Conservation (phyloP, 2,113 vertebrate genomes). For the Ploceus nigricollis region DNA sequence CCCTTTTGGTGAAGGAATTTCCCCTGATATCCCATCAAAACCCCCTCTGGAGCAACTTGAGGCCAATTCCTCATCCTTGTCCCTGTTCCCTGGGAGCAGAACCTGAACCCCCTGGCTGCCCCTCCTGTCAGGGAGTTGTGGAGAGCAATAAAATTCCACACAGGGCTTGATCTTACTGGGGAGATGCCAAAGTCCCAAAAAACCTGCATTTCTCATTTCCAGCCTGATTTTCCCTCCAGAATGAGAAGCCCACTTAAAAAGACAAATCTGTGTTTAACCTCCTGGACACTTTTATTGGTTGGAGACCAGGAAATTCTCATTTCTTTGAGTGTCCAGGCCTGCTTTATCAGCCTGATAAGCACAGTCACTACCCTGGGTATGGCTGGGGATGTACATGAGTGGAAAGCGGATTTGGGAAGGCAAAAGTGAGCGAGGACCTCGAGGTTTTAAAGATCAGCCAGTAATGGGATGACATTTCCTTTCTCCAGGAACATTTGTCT, state of each 20-base stretch:
- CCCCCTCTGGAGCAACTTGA: neutral
- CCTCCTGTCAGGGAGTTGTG: neutral
- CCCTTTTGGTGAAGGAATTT: neutral
- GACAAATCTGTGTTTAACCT: neutral
- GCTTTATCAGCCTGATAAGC: neutral
- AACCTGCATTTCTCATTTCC: neutral
- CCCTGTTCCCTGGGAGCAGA: neutral
- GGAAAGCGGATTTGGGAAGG: neutral
- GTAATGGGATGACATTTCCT: neutral
- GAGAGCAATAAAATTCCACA: neutral
- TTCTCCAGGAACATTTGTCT: neutral
- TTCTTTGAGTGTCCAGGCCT: neutral
- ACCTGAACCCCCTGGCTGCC: accelerated
- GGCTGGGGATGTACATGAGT: neutral
- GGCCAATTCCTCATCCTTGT: neutral
- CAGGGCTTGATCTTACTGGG: accelerated
- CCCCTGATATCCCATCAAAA: neutral
- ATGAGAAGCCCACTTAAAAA: neutral
- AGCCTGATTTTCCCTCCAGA: neutral
- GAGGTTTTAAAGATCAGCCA: neutral
- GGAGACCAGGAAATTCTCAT: neutral
- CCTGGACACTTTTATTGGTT: neutral
- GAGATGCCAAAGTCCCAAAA: neutral
- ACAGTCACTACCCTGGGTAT: neutral
- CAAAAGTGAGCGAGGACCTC: neutral